These are phyloP conservation scores for Telmatherina bonti DNA, from an alignment of 2,797 vertebrate genomes.

Conservation along the genomic window DNA sequence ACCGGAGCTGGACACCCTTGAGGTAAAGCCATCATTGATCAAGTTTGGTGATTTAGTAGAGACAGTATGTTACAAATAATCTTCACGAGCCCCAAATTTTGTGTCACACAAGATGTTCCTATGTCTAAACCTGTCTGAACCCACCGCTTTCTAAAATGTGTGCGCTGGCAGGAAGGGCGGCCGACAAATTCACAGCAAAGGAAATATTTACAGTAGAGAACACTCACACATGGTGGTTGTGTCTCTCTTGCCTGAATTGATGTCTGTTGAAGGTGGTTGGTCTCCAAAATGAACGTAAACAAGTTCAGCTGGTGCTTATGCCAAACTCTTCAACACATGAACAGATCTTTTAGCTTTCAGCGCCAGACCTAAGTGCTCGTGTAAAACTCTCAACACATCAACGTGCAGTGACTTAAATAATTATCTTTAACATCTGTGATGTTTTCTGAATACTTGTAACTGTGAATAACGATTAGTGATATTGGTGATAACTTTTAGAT, in stretches of 20 bases:
- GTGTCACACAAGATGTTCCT: slow-evolving; percentile 18
- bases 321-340: slow-evolving; percentile 52
- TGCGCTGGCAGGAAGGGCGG: slow-evolving; percentile 66
- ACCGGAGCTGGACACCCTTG: too few species aligned
- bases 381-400: slow-evolving; percentile 10
- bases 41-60: not conserved
- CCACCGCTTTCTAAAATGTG: slow-evolving; percentile 50
- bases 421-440: slow-evolving; percentile 13
- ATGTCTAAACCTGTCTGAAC: slow-evolving; percentile 51
- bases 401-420: slow-evolving; percentile 2
- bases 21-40: not conserved
- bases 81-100: slow-evolving; percentile 28
- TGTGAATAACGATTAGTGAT: not conserved
- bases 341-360: slow-evolving; percentile 56
- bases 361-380: slow-evolving; percentile 16
- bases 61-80: slow-evolving; percentile 15
- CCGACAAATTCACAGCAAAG: slow-evolving; percentile 74
- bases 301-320: slow-evolving; percentile 66
- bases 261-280: slow-evolving; percentile 72
- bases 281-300: slow-evolving; percentile 78
- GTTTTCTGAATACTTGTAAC: slow-evolving; percentile 10
- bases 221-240: slow-evolving; percentile 65
- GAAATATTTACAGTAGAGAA: slow-evolving; percentile 84
- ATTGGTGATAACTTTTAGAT: slow-evolving; percentile 13
- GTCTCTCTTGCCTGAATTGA: slow-evolving; percentile 69